phyloP scores from a whole-genome alignment of 2,113 vertebrate species.

The Rhynchomys soricoides region DNA sequence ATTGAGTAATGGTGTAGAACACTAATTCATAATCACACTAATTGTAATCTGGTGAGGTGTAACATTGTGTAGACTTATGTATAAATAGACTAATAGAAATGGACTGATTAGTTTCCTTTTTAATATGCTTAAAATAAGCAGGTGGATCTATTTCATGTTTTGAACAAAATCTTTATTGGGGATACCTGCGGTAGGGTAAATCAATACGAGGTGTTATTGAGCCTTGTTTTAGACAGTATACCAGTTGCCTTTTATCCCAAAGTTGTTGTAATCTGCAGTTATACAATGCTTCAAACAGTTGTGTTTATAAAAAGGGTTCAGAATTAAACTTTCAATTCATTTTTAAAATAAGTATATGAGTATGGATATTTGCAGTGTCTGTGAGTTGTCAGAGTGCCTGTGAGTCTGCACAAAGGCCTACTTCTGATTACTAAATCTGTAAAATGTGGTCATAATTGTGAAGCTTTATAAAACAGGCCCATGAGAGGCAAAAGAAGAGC shows the following conservation, averaged over 20 bases:
- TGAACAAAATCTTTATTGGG: conserved; percentile 96
- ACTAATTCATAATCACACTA: conserved; percentile 99
- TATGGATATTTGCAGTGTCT: background rate
- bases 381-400: background rate
- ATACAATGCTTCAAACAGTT: conserved; percentile 93
- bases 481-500: no score
- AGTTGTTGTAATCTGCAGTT: conserved; percentile 99
- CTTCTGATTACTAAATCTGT: background rate
- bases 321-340: conserved; percentile 99
- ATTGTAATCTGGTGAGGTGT: conserved; percentile 99
- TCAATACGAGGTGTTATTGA: conserved; percentile 90
- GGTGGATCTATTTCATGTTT: conserved; percentile 94
- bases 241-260: conserved; percentile 95
- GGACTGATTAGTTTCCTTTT: conserved; percentile 99
- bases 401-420: background rate
- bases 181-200: conserved; percentile 90
- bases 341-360: no score
- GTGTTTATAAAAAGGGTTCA: conserved; percentile 92
- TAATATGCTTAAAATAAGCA: conserved; percentile 98
- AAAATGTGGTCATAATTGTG: background rate
- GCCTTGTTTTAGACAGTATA: conserved; percentile 94
- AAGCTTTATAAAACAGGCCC: no score
- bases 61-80: conserved; percentile 99
- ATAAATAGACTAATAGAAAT: conserved; percentile 99
- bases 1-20: conserved; percentile 99